Evolutionary conservation across 2,888 invertebrate genomes (phyloP).

Genomic region (Amphipoea lucens): DNA sequence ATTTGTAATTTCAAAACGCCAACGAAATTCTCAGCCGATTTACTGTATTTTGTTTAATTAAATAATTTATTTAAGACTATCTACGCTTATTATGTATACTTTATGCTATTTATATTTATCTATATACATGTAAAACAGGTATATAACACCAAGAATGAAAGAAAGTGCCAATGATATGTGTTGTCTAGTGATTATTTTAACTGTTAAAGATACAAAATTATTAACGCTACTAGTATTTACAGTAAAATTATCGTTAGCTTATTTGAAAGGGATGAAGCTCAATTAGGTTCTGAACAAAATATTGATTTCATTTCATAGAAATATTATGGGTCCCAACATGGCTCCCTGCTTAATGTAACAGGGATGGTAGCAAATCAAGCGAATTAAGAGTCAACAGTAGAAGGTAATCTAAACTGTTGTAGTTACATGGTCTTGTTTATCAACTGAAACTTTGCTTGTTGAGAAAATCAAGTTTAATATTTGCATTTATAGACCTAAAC

Average conservation of each 20-base stretch:
- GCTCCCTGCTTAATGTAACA: neutral
- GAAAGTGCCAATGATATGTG: constrained; percentile 89
- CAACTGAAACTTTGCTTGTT: constrained; percentile 30
- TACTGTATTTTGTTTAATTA: constrained; percentile 53
- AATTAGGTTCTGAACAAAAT: constrained; percentile 37
- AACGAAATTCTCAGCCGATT: constrained; percentile 52
- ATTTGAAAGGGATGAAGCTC: constrained; percentile 67
- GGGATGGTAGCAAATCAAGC: constrained; percentile 1
- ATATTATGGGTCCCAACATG: constrained; percentile 4
- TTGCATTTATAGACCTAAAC: constrained; percentile 64
- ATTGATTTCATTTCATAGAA: neutral
- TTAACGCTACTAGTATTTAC: constrained; percentile 82
- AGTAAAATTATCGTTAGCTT: constrained; percentile 72
- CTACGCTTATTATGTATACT: constrained; percentile 72
- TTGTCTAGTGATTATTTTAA: constrained; percentile 83
- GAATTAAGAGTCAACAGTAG: constrained; percentile 19
- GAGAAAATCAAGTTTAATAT: constrained; percentile 53
- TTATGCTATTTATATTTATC: constrained; percentile 65
- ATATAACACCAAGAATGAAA: constrained; percentile 87
- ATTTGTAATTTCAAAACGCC: constrained; percentile 34
- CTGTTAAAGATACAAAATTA: constrained; percentile 83
- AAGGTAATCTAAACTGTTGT: constrained; percentile 24
- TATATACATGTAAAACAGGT: constrained; percentile 80
- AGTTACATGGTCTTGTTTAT: constrained; percentile 19
- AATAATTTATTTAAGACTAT: constrained; percentile 74